These are phyloP conservation scores for Nothocercus julius DNA, from an alignment of 2,113 vertebrate genomes.

Conservation along the genomic window DNA sequence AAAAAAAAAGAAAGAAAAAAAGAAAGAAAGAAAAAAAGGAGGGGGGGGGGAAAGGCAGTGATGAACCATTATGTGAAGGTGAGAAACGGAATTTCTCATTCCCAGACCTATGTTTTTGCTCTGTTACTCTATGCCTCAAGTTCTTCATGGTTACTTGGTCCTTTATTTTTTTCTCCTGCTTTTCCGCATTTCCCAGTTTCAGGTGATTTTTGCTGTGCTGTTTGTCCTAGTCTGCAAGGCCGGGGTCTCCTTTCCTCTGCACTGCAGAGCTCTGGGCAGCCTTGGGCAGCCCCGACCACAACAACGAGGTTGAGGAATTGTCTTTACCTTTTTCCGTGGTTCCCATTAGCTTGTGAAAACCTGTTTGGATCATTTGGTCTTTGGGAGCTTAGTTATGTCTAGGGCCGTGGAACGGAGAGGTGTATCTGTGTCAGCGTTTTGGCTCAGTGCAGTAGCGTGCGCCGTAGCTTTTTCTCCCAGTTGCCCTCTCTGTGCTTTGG, in stretches of 20 bases:
- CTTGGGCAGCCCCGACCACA: background rate
- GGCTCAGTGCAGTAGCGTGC: background rate
- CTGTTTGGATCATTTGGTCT: background rate
- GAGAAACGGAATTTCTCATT: background rate
- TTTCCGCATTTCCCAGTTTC: background rate
- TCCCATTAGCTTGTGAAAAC: background rate
- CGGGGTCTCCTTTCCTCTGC: background rate
- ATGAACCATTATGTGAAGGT: fast-evolving
- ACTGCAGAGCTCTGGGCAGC: background rate
- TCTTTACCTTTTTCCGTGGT: background rate
- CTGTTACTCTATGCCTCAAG: fast-evolving
- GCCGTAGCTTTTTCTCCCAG: fast-evolving
- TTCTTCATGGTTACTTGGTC: background rate
- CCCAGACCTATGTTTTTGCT: background rate
- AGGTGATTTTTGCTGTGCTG: background rate
- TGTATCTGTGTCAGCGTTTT: fast-evolving
- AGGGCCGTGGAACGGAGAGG: background rate
- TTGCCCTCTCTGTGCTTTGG: background rate
- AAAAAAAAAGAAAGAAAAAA: too few relatives aligned
- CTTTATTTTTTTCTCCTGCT: background rate
- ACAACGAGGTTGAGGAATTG: background rate
- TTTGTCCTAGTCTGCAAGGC: background rate
- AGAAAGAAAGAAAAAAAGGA: too few relatives aligned
- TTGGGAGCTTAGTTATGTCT: background rate
- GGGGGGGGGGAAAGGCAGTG: background rate